Percentiles rank a stretch among this genome's conserved stretches.
These are phyloP conservation scores for Cyphomyrus plagiostoma DNA, from an alignment of 2,113 vertebrate genomes.

Conservation along the genomic window DNA sequence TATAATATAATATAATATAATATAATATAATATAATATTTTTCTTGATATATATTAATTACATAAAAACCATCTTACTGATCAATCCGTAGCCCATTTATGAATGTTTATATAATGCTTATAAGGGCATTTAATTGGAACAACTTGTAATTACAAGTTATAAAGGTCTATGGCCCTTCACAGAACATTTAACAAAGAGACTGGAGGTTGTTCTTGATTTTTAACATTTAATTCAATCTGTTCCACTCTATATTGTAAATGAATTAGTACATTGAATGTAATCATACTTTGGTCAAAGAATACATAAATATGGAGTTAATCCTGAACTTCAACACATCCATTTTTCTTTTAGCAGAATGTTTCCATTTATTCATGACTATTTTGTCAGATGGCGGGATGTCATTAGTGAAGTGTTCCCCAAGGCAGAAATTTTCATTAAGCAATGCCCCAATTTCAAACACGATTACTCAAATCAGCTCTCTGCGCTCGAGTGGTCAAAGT, in stretches of 20 bases:
- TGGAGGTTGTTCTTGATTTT: background rate
- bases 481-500: background rate
- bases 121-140: background rate
- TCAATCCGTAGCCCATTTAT: background rate
- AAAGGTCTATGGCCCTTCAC: background rate
- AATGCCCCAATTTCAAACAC: slow-evolving; percentile 14
- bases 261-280: background rate
- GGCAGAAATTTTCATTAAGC: slow-evolving; percentile 12
- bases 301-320: background rate
- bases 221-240: background rate
- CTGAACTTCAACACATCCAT: background rate
- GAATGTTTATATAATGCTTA: background rate
- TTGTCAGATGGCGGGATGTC: background rate
- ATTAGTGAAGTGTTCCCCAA: background rate
- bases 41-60: background rate
- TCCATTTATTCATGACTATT: slow-evolving; percentile 4
- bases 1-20: background rate
- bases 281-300: background rate
- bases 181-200: background rate
- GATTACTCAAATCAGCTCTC: slow-evolving; percentile 14
- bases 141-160: background rate
- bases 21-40: background rate
- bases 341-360: background rate
- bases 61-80: background rate
- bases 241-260: background rate